Conservation (phyloP, 2,113 vertebrate genomes). For the Calidris pugnax region DNA sequence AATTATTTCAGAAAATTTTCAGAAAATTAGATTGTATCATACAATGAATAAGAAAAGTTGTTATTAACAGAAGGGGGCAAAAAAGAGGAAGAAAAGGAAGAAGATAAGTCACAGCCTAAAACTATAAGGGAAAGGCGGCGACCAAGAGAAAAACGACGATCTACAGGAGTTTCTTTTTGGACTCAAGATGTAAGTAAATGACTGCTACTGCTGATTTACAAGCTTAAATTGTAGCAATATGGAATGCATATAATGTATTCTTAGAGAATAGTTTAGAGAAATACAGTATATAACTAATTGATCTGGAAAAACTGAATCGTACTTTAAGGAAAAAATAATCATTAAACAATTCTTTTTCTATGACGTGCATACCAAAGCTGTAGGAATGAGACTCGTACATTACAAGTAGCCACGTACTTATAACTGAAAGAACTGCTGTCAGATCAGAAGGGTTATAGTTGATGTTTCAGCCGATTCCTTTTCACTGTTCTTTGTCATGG, state of each 20-base stretch:
- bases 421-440: neutral
- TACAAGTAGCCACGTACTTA: neutral
- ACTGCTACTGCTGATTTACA: neutral
- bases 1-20: neutral
- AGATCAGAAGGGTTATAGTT: neutral
- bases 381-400: neutral
- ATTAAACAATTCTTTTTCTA: neutral
- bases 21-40: neutral
- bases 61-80: constrained; percentile 83
- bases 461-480: neutral
- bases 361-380: neutral
- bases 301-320: neutral
- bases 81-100: constrained; percentile 94
- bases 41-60: constrained; percentile 24
- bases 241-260: neutral
- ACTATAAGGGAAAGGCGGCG: constrained; percentile 94
- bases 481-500: neutral
- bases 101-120: constrained; percentile 94
- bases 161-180: constrained; percentile 94
- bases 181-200: constrained; percentile 87
- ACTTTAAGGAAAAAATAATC: neutral
- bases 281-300: neutral
- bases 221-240: neutral
- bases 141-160: constrained; percentile 94
- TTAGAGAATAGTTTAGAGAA: neutral